Evolutionary conservation across 1,140 invertebrate genomes (phyloP), one percentile per base, ranked within the genome.

Genomic region (Leptestheria dahalacensis): DNA sequence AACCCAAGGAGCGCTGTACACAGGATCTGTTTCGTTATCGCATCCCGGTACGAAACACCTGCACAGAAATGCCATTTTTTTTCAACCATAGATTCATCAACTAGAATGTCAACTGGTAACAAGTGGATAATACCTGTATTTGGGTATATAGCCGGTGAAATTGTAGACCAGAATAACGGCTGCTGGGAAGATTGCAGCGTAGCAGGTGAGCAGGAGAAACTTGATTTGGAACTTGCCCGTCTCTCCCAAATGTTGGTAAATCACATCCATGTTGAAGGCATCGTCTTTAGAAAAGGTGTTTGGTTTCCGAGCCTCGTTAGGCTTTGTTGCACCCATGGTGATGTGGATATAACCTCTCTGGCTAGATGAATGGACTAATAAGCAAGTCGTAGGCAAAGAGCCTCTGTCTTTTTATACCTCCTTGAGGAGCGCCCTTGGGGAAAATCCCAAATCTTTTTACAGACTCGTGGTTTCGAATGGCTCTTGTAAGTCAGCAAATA

Each of bases 41-140:
- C 58, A 60, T 15, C 48, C 51, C 6, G 47, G 47, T 29, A 60
- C 51, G 25, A 52, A 60, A 21, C 58, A 60, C 21, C 58, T 60
- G 23, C 20, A 49, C 1, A 23, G 18, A n/a, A 3, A 3, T 3
- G 15, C 1, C 10, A 2, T 50, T 11, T 2, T 52, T 20, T 1
- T 15, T 1, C 28, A 26, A 55, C 15, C 25, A 26, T n/a, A 18
- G 2, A 1, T 10, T 29, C 15, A 55, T 33, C 21, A 55, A 25
- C 24, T 29, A 29, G 21, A 55, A 55, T 18, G 12, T 9, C 10
- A 18, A 2, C 23, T 2, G 26, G 11, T 24, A n/a, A 25, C n/a
- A n/a, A n/a, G n/a, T n/a, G n/a, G n/a, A n/a, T n/a, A n/a, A n/a
- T 55, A 55, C 53, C 53, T 55, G 53, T 55, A 33, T 21, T 26